Percentiles rank a stretch among this genome's conserved stretches.
These are phyloP conservation scores for Ctenochaetus hawaiiensis DNA, from an alignment of 2,797 vertebrate species.

Conservation along the genomic window DNA sequence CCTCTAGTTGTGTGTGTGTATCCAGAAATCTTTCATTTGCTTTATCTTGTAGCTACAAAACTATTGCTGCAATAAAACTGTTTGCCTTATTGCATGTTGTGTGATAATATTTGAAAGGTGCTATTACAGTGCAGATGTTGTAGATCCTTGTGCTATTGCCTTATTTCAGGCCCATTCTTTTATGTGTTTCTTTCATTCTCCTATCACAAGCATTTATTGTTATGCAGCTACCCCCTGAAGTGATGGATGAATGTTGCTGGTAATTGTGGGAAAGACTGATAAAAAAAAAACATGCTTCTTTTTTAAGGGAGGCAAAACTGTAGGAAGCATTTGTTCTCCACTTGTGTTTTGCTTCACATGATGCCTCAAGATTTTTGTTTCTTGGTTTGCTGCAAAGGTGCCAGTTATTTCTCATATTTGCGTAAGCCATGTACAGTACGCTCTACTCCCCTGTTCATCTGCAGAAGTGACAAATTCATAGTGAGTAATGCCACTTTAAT, in stretches of 20 bases:
- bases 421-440: background rate
- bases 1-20: conserved; percentile 1
- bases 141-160: conserved; percentile 33
- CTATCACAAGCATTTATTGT: conserved; percentile 57
- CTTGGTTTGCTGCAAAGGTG: conserved; percentile 21
- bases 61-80: conserved; percentile 17
- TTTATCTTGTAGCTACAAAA: conserved; percentile 43
- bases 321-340: conserved; percentile 11
- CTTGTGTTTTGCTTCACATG: conserved; percentile 11
- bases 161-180: conserved; percentile 42
- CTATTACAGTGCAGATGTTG: conserved; percentile 50
- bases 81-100: conserved; percentile 20
- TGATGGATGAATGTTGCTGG: conserved; percentile 58
- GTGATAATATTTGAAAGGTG: conserved; percentile 36
- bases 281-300: conserved; percentile 16
- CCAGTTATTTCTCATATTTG: conserved; percentile 42
- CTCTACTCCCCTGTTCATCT: conserved; percentile 31
- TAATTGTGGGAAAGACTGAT: conserved; percentile 50
- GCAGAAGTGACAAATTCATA: conserved; percentile 51
- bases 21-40: conserved; percentile 26
- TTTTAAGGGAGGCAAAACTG: conserved; percentile 14
- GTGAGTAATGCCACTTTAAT: conserved; percentile 66
- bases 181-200: conserved; percentile 49
- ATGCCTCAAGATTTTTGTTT: conserved; percentile 10
- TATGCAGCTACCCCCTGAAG: conserved; percentile 58